Conservation (phyloP, 92 coral and sea anemone genomes). For the Epizoanthus scotinus region DNA sequence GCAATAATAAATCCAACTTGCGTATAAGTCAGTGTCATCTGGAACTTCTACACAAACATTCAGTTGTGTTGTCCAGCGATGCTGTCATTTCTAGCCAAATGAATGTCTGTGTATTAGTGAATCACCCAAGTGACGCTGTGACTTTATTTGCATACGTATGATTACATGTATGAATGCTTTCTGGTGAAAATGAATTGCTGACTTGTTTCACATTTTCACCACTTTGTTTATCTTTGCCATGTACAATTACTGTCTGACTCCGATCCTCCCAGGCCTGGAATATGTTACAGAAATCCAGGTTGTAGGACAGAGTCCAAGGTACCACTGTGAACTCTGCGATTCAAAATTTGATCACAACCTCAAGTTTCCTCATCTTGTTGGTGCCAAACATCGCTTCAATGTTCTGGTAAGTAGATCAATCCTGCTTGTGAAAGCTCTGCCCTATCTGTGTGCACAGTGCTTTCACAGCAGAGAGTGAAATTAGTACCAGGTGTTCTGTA, state of each 20-base stretch:
- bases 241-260: constrained; percentile 53
- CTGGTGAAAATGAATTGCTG: constrained; percentile 35
- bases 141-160: background rate
- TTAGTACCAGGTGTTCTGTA: too few species aligned
- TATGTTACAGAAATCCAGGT: constrained; percentile 99
- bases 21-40: too few species aligned
- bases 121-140: background rate
- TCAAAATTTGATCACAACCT: constrained; percentile 99
- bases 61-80: background rate
- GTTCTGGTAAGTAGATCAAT: constrained; percentile 91
- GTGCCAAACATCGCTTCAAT: constrained; percentile 99
- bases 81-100: background rate
- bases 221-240: constrained; percentile 17
- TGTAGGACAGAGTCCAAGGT: constrained; percentile 96
- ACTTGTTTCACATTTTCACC: constrained; percentile 42
- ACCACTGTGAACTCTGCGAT: constrained; percentile 97
- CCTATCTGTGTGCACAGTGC: constrained; percentile 17
- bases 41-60: too few species aligned
- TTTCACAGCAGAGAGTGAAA: background rate
- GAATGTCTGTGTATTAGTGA: background rate
- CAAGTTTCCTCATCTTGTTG: constrained; percentile 99
- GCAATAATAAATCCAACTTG: too few species aligned
- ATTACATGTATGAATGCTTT: constrained; percentile 1
- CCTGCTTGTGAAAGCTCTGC: constrained; percentile 31
- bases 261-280: constrained; percentile 98